Percentiles rank a stretch among this genome's conserved stretches.
Conservation (phyloP, 35 echinoderm and acorn worm genomes). For the Hemicentrotus pulcherrimus region DNA sequence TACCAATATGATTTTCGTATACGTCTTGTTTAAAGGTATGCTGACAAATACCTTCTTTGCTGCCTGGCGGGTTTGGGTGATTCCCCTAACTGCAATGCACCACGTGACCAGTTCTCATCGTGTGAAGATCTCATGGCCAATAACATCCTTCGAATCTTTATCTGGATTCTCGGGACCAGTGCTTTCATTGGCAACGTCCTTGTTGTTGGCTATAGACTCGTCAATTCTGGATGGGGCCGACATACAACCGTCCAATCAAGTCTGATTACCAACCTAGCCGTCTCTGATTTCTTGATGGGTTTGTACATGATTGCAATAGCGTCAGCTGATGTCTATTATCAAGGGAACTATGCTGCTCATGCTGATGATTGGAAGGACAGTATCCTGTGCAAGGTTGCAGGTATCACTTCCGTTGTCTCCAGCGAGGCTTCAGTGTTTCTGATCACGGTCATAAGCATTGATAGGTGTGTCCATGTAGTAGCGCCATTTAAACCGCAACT, state of each 20-base stretch:
- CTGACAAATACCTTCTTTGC: slow-evolving; percentile 61
- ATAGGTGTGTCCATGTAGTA: slow-evolving; percentile 42
- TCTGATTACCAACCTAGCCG: slow-evolving; percentile 28
- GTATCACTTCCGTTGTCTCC: slow-evolving; percentile 55
- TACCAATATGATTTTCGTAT: slow-evolving; percentile 13
- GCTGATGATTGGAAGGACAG: slow-evolving; percentile 19
- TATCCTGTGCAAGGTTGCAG: slow-evolving; percentile 27
- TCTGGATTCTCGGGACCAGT: slow-evolving; percentile 63
- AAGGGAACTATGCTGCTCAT: slow-evolving; percentile 6
- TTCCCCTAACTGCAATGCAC: slow-evolving; percentile 40
- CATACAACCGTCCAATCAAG: not conserved
- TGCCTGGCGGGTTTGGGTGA: slow-evolving; percentile 39
- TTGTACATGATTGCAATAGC: slow-evolving; percentile 28
- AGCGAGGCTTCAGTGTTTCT: slow-evolving; percentile 60
- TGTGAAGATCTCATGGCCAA: slow-evolving; percentile 70
- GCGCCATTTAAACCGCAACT: slow-evolving; percentile 47
- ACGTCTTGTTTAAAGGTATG: slow-evolving; percentile 26
- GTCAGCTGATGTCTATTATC: not conserved
- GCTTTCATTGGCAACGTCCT: slow-evolving; percentile 63
- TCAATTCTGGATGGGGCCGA: not conserved
- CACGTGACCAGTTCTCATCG: slow-evolving; percentile 62
- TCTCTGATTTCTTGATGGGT: slow-evolving; percentile 37
- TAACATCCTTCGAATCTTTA: slow-evolving; percentile 49
- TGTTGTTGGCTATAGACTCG: slow-evolving; percentile 44
- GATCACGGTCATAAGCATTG: slow-evolving; percentile 58